Evolutionary conservation across 2,797 vertebrate species (phyloP).

Genomic region (Sebastes itinus): DNA sequence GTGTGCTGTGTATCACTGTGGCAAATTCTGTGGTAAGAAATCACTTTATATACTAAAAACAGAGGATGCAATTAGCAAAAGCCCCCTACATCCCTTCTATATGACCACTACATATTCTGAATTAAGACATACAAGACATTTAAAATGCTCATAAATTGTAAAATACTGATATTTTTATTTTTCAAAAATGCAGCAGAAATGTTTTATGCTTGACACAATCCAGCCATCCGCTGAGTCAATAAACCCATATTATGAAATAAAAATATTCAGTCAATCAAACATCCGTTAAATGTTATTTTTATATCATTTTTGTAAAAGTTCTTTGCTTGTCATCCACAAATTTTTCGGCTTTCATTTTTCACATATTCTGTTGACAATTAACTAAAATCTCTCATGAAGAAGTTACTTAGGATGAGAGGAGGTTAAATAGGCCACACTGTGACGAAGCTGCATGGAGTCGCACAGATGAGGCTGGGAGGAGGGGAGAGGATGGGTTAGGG

Average conservation of each 20-base stretch:
- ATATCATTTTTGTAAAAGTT: conserved; percentile 69
- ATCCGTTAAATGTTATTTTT: conserved; percentile 65
- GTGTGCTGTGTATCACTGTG: background rate
- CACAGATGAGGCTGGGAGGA: conserved; percentile 57
- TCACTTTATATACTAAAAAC: background rate
- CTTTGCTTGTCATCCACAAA: conserved; percentile 68
- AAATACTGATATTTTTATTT: conserved; percentile 97
- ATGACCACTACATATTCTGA: background rate
- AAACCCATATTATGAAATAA: conserved; percentile 73
- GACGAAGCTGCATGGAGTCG: conserved; percentile 62
- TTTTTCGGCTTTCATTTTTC: conserved; percentile 65
- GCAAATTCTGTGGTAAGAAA: background rate
- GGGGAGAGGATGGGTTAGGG: conserved; percentile 1
- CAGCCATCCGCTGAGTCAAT: conserved; percentile 74
- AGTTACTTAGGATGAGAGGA: conserved; percentile 73
- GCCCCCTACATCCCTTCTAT: background rate
- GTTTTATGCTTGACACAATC: conserved; percentile 81
- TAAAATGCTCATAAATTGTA: conserved; percentile 85
- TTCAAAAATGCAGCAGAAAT: conserved; percentile 94
- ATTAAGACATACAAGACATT: conserved; percentile 62
- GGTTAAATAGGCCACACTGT: conserved; percentile 76
- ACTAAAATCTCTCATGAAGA: conserved; percentile 69
- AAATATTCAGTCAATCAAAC: conserved; percentile 66
- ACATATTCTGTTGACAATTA: conserved; percentile 60
- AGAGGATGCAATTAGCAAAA: background rate